Conservation (phyloP, 2,797 vertebrate species). For the Squalus acanthias region DNA sequence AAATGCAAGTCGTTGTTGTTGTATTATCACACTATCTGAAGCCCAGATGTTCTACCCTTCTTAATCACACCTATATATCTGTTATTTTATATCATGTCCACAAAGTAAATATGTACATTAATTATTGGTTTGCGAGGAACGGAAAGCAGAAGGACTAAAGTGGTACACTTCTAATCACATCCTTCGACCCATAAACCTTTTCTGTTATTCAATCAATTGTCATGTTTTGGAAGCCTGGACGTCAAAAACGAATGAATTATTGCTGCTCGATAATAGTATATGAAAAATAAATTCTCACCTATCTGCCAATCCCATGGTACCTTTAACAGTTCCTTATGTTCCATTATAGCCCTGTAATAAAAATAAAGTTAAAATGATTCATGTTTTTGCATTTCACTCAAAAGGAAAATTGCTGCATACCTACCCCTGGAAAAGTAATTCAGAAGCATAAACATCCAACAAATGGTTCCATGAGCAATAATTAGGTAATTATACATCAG, state of each 20-base stretch:
- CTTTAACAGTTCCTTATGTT: slow-evolving; percentile 88
- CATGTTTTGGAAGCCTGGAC: background rate
- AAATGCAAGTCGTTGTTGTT: too few relatives aligned
- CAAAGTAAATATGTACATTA: background rate
- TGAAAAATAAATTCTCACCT: slow-evolving; percentile 63
- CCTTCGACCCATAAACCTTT: background rate
- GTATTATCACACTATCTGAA: too few relatives aligned
- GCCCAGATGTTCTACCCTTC: too few relatives aligned
- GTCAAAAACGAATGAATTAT: background rate
- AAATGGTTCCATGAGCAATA: background rate
- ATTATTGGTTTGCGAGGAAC: background rate
- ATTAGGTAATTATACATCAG: background rate
- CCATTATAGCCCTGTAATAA: slow-evolving; percentile 82
- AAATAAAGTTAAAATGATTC: slow-evolving; percentile 46
- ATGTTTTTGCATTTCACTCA: slow-evolving; percentile 14
- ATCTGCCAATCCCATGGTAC: slow-evolving; percentile 95
- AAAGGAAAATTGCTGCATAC: background rate
- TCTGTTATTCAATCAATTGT: background rate
- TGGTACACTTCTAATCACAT: background rate
- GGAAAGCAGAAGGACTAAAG: background rate
- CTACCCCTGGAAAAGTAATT: background rate
- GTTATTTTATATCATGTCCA: too few relatives aligned
- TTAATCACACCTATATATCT: too few relatives aligned
- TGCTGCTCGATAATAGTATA: background rate
- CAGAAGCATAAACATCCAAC: background rate